A percentile compares a stretch with the other conserved stretches of the same genome.
Conservation (phyloP, 2,797 vertebrate genomes). For the Muraenolepis orangiensis region DNA sequence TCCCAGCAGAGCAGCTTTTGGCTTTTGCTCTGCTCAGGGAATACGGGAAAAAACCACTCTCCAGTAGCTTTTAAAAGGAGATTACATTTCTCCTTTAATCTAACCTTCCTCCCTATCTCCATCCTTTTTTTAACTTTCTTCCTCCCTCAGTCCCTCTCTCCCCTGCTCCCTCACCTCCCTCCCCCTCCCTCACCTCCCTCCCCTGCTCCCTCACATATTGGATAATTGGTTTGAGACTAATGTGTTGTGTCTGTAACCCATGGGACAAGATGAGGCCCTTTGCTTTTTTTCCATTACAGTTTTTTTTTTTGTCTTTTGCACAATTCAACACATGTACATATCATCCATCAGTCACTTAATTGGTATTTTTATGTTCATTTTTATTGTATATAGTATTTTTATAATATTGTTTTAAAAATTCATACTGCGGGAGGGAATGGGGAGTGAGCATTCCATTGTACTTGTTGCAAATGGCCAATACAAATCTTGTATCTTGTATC, state of each 20-base stretch:
- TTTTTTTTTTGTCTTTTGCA: no score
- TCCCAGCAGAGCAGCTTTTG: constrained; percentile 43
- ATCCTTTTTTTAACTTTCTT: not conserved
- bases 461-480: no score
- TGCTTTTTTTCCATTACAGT: not conserved
- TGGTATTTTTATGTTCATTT: no score
- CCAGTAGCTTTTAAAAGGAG: constrained; percentile 55
- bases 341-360: no score
- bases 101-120: not conserved
- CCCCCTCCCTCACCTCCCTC: no score
- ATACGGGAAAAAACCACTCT: constrained; percentile 49
- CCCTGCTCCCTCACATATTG: constrained; percentile 1
- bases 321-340: no score
- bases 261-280: no score
- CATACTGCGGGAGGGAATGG: no score
- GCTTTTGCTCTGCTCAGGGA: constrained; percentile 45
- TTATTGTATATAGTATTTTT: no score
- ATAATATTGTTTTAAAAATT: no score
- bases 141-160: not conserved
- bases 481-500: no score
- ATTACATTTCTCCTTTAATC: constrained; percentile 46
- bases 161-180: not conserved
- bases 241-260: not conserved
- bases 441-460: no score
- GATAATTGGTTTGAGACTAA: not conserved